These are phyloP conservation scores for Papilio dardanus DNA, from an alignment of 1,140 invertebrate species.

Conservation along the genomic window DNA sequence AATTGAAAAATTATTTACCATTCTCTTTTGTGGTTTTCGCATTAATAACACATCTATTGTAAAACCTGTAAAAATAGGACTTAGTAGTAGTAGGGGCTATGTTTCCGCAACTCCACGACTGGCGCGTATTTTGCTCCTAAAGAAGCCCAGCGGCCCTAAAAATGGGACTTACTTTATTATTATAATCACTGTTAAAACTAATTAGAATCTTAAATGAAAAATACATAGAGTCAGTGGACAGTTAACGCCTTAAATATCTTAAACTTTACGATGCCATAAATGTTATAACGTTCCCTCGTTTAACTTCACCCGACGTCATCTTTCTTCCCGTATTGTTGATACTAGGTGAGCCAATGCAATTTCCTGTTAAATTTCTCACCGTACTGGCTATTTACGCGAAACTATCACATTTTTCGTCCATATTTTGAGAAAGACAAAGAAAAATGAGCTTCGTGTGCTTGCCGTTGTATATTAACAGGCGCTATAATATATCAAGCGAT, in stretches of 20 bases:
- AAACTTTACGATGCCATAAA: conserved; percentile 3
- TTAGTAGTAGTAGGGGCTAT: too few species aligned
- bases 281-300: conserved; percentile 1
- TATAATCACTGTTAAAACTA: background rate
- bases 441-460: conserved; percentile 28
- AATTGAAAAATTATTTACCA: too few species aligned
- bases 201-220: background rate
- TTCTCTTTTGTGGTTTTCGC: too few species aligned
- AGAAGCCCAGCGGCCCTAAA: too few species aligned
- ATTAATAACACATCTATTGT: too few species aligned
- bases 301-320: background rate
- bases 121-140: too few species aligned
- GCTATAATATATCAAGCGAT: conserved; percentile 24
- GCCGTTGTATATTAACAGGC: conserved; percentile 15
- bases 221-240: background rate
- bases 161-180: too few species aligned
- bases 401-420: conserved; percentile 29
- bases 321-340: conserved; percentile 12
- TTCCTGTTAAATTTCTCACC: conserved; percentile 19
- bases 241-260: background rate
- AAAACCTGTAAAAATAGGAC: too few species aligned
- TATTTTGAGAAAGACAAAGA: conserved; percentile 24
- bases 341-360: conserved; percentile 26
- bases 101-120: too few species aligned
- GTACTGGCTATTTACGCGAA: conserved; percentile 3